These are phyloP conservation scores for Erinaceus europaeus DNA, from an alignment of 2,113 vertebrate species.

Conservation along the genomic window DNA sequence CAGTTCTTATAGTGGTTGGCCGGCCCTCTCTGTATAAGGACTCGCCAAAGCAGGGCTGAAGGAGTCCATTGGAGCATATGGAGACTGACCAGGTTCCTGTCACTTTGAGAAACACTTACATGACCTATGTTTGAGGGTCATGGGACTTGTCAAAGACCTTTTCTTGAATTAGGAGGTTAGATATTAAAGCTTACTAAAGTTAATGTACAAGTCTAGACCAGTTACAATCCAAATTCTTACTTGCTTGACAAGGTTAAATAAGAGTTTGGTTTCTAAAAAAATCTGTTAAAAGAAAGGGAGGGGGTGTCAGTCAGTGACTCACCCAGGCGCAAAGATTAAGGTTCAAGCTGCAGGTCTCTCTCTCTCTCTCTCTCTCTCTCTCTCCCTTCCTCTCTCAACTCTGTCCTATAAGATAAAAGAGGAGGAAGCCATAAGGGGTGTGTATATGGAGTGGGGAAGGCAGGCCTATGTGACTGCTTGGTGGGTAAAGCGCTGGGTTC, in stretches of 20 bases:
- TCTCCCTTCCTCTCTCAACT: too few relatives aligned
- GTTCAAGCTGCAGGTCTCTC: too few relatives aligned
- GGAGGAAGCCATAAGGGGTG: too few relatives aligned
- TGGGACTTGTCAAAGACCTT: background rate
- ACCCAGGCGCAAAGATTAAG: too few relatives aligned
- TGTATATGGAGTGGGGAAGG: too few relatives aligned
- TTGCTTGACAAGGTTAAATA: background rate
- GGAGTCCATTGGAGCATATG: fast-evolving
- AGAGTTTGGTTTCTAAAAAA: background rate
- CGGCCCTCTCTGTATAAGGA: background rate
- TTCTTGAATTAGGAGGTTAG: background rate
- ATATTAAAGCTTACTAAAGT: background rate
- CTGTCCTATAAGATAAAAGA: too few relatives aligned
- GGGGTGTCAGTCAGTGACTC: too few relatives aligned
- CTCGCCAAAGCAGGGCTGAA: background rate
- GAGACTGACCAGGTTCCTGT: background rate
- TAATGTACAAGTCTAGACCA: background rate
- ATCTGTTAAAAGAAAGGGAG: too few relatives aligned
- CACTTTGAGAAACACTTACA: background rate
- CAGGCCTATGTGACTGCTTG: too few relatives aligned
- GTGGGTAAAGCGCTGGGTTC: too few relatives aligned
- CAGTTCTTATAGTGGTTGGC: background rate
- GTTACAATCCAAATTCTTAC: background rate
- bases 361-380: too few relatives aligned
- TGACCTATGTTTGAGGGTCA: background rate